Conservation (phyloP, 2,888 invertebrate species). For the Cyaniris semiargus region DNA sequence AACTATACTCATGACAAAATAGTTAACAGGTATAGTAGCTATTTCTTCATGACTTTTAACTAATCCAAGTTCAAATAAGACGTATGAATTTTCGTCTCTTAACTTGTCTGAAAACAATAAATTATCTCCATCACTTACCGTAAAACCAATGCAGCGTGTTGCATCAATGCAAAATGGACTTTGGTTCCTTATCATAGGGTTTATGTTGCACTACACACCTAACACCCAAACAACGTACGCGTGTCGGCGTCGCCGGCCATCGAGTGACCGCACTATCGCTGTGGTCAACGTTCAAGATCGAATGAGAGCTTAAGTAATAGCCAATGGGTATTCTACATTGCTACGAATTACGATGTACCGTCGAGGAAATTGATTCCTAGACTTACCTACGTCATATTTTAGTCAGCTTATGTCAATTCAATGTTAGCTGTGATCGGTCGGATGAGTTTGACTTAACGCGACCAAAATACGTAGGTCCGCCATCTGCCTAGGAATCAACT, state of each 20-base stretch:
- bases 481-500: too few species aligned
- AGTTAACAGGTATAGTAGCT: too few species aligned
- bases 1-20: too few species aligned
- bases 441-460: too few species aligned
- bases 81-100: neutral
- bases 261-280: conserved; percentile 53
- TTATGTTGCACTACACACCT: conserved; percentile 12
- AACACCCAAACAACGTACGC: neutral
- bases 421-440: too few species aligned
- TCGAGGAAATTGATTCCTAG: too few species aligned
- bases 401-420: too few species aligned
- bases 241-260: conserved; percentile 20
- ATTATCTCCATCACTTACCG: neutral
- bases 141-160: neutral
- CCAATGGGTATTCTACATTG: too few species aligned
- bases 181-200: neutral
- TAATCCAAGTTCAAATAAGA: neutral
- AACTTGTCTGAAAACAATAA: neutral
- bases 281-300: conserved; percentile 63
- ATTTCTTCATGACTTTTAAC: too few species aligned
- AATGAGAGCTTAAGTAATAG: neutral
- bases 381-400: too few species aligned
- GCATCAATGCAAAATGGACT: conserved; percentile 14
- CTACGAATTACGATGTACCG: too few species aligned
- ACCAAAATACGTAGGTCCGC: too few species aligned